Conservation (phyloP, 2,113 vertebrate genomes). For the Siphamia tubifer region DNA sequence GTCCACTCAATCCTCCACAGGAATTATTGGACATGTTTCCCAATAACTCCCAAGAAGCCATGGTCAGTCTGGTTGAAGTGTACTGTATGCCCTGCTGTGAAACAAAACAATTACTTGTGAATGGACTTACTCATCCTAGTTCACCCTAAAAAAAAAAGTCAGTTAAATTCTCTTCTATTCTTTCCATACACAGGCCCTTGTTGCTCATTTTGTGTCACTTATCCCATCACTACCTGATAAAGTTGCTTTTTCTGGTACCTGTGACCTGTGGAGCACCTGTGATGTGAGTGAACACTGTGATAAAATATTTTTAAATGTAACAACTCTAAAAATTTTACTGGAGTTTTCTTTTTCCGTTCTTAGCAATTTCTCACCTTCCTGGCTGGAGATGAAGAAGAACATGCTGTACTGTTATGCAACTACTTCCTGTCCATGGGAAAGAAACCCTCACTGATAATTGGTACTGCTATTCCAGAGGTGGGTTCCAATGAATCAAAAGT, state of each 20-base stretch:
- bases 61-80: slow-evolving; percentile 75
- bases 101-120: too few relatives aligned
- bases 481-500: slow-evolving; percentile 20
- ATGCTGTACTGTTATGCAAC: slow-evolving; percentile 92
- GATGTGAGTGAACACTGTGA: slow-evolving; percentile 82
- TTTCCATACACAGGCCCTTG: slow-evolving; percentile 78
- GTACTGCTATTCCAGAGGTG: slow-evolving; percentile 94
- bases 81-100: not conserved
- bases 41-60: slow-evolving; percentile 78
- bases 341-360: slow-evolving; percentile 7
- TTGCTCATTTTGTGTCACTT: slow-evolving; percentile 90
- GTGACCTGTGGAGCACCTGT: slow-evolving; percentile 95
- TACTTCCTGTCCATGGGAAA: slow-evolving; percentile 94
- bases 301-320: too few relatives aligned
- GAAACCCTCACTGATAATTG: slow-evolving; percentile 91
- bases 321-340: not conserved
- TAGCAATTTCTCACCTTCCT: slow-evolving; percentile 97
- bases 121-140: too few relatives aligned
- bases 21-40: slow-evolving; percentile 84
- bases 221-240: slow-evolving; percentile 92
- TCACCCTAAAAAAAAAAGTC: too few relatives aligned
- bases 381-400: slow-evolving; percentile 95
- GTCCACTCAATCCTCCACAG: slow-evolving; percentile 86
- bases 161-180: not conserved
- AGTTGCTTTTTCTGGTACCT: slow-evolving; percentile 87